Evolutionary conservation across 2,113 vertebrate genomes (phyloP).

Genomic region (Marmota monax): DNA sequence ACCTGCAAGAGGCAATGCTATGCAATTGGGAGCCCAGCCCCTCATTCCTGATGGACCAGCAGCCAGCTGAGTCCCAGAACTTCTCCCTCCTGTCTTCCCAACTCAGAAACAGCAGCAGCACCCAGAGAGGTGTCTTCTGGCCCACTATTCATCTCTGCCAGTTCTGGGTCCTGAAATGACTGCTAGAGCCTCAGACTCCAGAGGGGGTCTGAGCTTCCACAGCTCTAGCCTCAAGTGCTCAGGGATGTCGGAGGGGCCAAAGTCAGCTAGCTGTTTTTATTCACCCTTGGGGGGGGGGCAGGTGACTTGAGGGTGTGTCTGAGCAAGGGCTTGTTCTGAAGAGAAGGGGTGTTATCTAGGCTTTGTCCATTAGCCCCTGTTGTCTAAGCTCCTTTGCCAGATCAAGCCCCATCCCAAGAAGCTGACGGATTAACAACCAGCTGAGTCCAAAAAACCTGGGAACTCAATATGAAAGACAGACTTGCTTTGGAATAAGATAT

Average conservation of each 20-base stretch:
- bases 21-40: constrained; percentile 37
- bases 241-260: background rate
- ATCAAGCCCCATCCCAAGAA: background rate
- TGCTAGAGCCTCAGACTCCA: background rate
- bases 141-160: background rate
- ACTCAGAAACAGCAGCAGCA: background rate
- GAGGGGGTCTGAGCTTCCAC: background rate
- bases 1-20: background rate
- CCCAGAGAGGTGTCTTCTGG: background rate
- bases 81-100: background rate
- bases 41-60: constrained; percentile 56
- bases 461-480: constrained; percentile 2
- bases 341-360: background rate
- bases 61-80: constrained; percentile 30
- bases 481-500: background rate
- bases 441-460: background rate
- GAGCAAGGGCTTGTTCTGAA: background rate
- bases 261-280: background rate
- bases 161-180: background rate
- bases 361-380: background rate
- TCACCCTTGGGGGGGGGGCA: background rate
- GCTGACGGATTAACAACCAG: background rate
- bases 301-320: background rate
- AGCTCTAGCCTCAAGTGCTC: background rate
- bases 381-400: background rate